These are phyloP conservation scores for Syrphus vitripennis DNA, from an alignment of 2,888 invertebrate genomes.

Conservation along the genomic window DNA sequence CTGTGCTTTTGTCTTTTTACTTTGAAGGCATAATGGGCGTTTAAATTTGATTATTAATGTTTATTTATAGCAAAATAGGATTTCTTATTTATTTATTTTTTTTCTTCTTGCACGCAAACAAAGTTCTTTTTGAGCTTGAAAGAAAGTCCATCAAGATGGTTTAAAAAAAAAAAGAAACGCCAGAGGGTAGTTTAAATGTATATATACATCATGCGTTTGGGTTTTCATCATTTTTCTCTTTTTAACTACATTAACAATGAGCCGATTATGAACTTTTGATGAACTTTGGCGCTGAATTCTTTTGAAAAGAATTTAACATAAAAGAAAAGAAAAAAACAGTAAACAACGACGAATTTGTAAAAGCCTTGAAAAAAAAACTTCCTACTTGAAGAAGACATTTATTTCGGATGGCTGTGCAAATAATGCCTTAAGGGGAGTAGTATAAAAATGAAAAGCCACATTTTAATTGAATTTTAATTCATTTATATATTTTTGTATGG, in stretches of 20 bases:
- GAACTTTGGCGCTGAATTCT: not conserved
- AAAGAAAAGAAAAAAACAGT: not conserved
- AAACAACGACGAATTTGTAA: not conserved
- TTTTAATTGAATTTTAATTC: not conserved
- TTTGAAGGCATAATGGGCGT: conserved; percentile 54
- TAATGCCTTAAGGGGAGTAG: not conserved
- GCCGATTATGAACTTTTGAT: conserved; percentile 23
- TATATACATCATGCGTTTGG: not conserved
- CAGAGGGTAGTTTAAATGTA: not conserved
- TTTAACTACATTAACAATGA: conserved; percentile 6
- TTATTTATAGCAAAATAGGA: conserved; percentile 22
- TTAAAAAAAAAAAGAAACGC: not conserved
- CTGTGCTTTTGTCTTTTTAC: conserved; percentile 10
- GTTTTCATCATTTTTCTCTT: not conserved
- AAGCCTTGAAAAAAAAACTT: not conserved
- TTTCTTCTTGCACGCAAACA: not conserved
- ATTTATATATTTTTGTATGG: not conserved
- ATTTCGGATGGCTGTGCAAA: not conserved
- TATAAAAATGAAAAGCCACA: not conserved
- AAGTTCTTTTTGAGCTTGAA: not conserved
- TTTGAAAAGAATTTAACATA: not conserved
- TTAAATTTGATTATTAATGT: conserved; percentile 66
- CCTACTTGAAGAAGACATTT: no score
- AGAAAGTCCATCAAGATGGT: not conserved
- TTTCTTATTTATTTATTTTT: conserved; percentile 14